Conservation (phyloP, 2,888 invertebrate genomes). For the Corbicula japonica region DNA sequence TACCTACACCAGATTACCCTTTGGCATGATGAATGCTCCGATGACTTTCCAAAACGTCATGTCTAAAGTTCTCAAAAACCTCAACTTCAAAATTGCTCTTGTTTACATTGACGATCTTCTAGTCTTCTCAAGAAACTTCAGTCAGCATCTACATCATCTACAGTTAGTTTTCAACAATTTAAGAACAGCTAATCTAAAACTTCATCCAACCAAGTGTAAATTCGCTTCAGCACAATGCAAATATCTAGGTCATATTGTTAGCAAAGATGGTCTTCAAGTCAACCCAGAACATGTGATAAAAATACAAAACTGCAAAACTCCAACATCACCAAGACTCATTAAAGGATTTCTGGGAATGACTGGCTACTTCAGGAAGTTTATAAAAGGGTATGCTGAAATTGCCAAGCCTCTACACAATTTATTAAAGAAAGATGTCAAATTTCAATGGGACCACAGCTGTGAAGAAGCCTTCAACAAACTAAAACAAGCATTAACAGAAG, state of each 20-base stretch:
- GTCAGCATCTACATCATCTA: conserved; percentile 48
- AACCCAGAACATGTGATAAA: conserved; percentile 33
- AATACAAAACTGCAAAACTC: conserved; percentile 13
- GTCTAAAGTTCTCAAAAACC: conserved; percentile 32
- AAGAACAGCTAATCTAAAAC: conserved; percentile 36
- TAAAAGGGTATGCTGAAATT: conserved; percentile 44
- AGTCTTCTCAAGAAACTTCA: conserved; percentile 40
- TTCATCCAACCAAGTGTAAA: conserved; percentile 57
- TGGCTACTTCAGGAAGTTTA: conserved; percentile 47
- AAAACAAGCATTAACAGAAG: conserved; percentile 20
- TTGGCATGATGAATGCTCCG: conserved; percentile 55
- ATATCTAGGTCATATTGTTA: conserved; percentile 56
- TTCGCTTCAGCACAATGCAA: conserved; percentile 39
- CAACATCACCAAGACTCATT: conserved; percentile 31
- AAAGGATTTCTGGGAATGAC: conserved; percentile 42
- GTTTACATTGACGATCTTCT: conserved; percentile 62
- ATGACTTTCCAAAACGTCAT: conserved; percentile 43
- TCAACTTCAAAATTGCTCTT: conserved; percentile 50
- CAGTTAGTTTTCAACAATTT: conserved; percentile 44
- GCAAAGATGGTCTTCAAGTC: conserved; percentile 39
- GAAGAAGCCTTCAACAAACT: conserved; percentile 33
- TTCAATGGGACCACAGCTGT: conserved; percentile 45
- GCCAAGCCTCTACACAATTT: conserved; percentile 42
- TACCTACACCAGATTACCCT: conserved; percentile 42
- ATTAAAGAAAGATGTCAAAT: conserved; percentile 41